A percentile compares a stretch with the other conserved stretches of the same genome.
Evolutionary conservation across 2,888 invertebrate genomes (phyloP).

Genomic region (Dryadula phaetusa): DNA sequence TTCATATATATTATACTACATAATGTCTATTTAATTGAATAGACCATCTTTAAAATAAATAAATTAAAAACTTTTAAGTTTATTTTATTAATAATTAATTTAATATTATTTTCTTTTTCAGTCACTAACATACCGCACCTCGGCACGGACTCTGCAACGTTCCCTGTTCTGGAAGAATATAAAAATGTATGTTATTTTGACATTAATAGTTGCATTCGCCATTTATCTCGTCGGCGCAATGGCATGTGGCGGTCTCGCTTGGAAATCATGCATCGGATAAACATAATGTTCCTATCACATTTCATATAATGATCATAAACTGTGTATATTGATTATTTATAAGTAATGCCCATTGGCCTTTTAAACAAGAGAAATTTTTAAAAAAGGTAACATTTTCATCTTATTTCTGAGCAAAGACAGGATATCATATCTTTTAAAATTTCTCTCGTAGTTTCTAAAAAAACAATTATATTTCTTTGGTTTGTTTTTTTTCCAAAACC

Average conservation of each 20-base stretch:
- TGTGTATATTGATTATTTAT: conserved; percentile 27
- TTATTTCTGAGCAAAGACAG: neutral
- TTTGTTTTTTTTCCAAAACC: neutral
- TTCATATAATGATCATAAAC: conserved; percentile 26
- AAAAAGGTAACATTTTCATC: neutral
- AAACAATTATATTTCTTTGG: neutral
- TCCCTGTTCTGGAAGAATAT: conserved; percentile 97
- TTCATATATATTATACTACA: too few relatives aligned
- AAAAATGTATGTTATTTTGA: conserved; percentile 91
- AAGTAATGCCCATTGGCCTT: neutral
- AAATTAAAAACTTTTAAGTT: too few relatives aligned
- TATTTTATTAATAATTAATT: neutral
- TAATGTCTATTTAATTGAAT: too few relatives aligned
- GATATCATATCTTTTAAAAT: neutral
- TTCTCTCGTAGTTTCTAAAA: neutral
- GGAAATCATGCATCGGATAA: conserved; percentile 88
- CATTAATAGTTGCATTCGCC: conserved; percentile 87
- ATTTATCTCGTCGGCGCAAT: conserved; percentile 94
- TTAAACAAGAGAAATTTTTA: neutral
- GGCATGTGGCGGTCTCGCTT: conserved; percentile 93
- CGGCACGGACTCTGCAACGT: conserved; percentile 93
- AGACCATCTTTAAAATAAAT: too few relatives aligned
- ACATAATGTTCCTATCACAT: conserved; percentile 37
- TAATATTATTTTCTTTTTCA: conserved; percentile 57
- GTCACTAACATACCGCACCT: conserved; percentile 94